Base-by-base conservation (phyloP, 2,888 invertebrate species). In the Pherbina coryleti region DNA sequence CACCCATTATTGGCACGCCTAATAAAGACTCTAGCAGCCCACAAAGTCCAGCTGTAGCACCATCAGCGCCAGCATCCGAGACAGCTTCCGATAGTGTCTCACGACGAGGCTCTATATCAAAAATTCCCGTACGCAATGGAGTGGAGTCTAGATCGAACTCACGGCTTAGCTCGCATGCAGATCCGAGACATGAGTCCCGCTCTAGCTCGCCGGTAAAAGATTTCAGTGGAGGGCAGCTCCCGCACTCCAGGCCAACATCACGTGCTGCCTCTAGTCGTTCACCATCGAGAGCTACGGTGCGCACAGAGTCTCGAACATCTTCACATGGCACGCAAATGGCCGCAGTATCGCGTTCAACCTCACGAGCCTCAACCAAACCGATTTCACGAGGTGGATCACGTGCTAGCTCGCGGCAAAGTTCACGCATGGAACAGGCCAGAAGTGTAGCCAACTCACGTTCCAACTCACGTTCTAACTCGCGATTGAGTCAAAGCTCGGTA, bases 1-100 rank as follows among this genome's bases (percentile, higher is more conserved):
- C 90, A 0, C 90, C 90, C 0, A 90, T 90, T 17, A 87, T 90
- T 71, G 90, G 90, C 0, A 90, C 90, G 0, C 90, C 90, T 3
- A 90, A 90, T 75, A 89, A 88, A 79, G 90, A 90, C 28, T 81
- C 85, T 74, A 83, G 86, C 51, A 82, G 85, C 17, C 82, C 82
- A 0, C 85, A 85, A 28, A 87, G 88, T 82, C 86, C 87, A 0
- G 72, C 82, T 4, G 49, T 44, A 14, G 70, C 28, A 9, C 60
- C 75, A 11, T 19, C 75, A 17, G n/a, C 64, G n/a, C 60, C 82
- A 0, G 78, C 82, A 17, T 79, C 83, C 4, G 85, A 85, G 5
- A 84, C 83, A 0, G 76, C 83, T 0, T 84, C 86, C 0, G 84
- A 84, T 28, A 71, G 81, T 1, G 82, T 84, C 0, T 81, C 85